A percentile compares a stretch with the other conserved stretches of the same genome.
These are phyloP conservation scores for Tribolium madens DNA, from an alignment of 1,140 invertebrate genomes.

Conservation along the genomic window DNA sequence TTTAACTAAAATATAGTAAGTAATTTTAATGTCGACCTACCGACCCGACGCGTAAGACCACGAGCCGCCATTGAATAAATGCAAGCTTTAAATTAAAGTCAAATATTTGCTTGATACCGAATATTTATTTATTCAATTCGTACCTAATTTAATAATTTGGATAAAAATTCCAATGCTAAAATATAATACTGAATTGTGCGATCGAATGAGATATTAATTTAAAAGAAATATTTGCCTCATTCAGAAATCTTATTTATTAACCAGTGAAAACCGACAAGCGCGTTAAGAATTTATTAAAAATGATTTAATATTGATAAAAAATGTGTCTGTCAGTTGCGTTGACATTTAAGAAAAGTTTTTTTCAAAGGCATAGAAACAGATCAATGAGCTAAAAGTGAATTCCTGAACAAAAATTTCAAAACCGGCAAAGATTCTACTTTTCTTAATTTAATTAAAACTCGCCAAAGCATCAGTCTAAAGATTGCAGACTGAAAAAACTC, in stretches of 20 bases:
- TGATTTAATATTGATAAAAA: background rate
- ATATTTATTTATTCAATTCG: background rate
- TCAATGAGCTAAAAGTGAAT: background rate
- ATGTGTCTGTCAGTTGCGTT: background rate
- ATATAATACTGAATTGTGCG: background rate
- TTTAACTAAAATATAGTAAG: too few relatives aligned
- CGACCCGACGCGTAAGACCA: too few relatives aligned
- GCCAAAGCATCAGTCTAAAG: background rate
- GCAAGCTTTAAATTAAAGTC: background rate
- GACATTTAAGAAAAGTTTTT: background rate
- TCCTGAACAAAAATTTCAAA: background rate
- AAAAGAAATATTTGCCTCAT: conserved; percentile 14
- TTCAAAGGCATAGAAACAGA: background rate
- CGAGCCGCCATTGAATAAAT: too few relatives aligned
- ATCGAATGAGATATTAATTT: background rate
- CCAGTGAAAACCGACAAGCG: background rate
- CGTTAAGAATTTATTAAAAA: background rate
- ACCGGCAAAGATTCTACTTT: background rate
- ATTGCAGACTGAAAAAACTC: conserved; percentile 1
- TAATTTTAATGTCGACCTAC: too few relatives aligned
- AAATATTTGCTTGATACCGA: background rate
- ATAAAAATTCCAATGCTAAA: background rate
- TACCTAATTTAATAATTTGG: background rate
- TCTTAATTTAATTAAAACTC: conserved; percentile 30
- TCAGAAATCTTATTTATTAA: conserved; percentile 13